Conservation (phyloP, 1,140 invertebrate species). For the Polyergus mexicanus region DNA sequence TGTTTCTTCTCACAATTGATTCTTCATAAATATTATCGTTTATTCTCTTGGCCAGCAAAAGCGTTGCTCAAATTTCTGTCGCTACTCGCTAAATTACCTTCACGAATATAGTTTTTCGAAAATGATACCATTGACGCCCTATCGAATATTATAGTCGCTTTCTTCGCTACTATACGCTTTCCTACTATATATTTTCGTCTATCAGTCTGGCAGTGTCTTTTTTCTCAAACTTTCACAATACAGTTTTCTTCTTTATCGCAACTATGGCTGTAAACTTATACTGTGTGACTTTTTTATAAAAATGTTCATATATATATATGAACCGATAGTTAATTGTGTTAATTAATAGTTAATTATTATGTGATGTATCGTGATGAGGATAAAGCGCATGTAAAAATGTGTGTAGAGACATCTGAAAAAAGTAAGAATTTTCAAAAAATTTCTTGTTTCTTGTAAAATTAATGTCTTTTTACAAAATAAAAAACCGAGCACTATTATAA, state of each 20-base stretch:
- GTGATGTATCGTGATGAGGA: neutral
- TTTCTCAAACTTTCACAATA: slow-evolving; percentile 1
- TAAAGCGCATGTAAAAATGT: slow-evolving; percentile 5
- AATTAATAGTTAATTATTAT: slow-evolving; percentile 38
- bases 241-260: neutral
- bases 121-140: neutral
- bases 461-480: neutral
- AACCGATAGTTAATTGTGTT: neutral
- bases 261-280: neutral
- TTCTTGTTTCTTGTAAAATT: slow-evolving; percentile 25
- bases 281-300: neutral
- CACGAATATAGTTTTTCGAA: neutral
- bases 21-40: neutral
- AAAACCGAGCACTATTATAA: neutral
- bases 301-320: neutral
- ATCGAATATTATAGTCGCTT: slow-evolving; percentile 30
- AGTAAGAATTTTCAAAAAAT: slow-evolving; percentile 11
- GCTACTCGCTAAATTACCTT: slow-evolving; percentile 8
- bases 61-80: neutral
- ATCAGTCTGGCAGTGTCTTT: slow-evolving; percentile 56
- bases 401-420: neutral
- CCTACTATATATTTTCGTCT: slow-evolving; percentile 2
- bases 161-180: neutral
- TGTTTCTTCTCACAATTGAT: neutral
- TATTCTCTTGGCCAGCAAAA: neutral